Evolutionary conservation across 2,888 invertebrate species (phyloP), one percentile per base, ranked within the genome.

Genomic region (Hypsopygia costalis): DNA sequence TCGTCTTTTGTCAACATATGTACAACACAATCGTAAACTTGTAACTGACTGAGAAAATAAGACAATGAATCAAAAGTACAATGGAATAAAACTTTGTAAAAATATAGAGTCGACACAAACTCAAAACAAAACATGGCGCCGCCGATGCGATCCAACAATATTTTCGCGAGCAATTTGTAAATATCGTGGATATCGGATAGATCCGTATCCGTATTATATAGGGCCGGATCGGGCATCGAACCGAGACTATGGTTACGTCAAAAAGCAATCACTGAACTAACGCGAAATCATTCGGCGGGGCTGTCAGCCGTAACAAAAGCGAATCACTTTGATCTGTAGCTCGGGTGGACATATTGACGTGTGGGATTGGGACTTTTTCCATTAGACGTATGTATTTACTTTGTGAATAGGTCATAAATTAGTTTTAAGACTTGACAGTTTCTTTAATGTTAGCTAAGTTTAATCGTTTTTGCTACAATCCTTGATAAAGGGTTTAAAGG

Each of bases 191-290:
- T 25, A 37, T 37, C 36, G 30, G 30, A 37, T 37, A 37, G 30
- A 21, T 21, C 30, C 28, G 6, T 30, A 11, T 10, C 20, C 8
- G 33, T 16, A 33, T 33, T 32, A 39, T 28, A 27, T 22, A 27
- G 7, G 31, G 12, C 10, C 33, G 43, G 42, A 34, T 38, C 53
- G 54, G 51, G 57, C 62, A 68, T 59, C 63, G 68, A 66, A 67
- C 65, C 64, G 63, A 54, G 52, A 52, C 61, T 51, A 47, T 55
- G 65, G 32, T 66, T 59, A 66, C 69, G 74, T 72, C 73, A 76
- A 63, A 78, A 78, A 75, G 77, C 80, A 81, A 81, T 83, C 81
- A 77, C 72, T 68, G 71, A 62, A 62, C 74, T 69, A 71, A 62
- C 78, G 71, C 66, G 70, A 65, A 75, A 77, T 78, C 72, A 80